Base-by-base conservation (phyloP, 1,140 invertebrate species). In the Xylocopa sonorina region DNA sequence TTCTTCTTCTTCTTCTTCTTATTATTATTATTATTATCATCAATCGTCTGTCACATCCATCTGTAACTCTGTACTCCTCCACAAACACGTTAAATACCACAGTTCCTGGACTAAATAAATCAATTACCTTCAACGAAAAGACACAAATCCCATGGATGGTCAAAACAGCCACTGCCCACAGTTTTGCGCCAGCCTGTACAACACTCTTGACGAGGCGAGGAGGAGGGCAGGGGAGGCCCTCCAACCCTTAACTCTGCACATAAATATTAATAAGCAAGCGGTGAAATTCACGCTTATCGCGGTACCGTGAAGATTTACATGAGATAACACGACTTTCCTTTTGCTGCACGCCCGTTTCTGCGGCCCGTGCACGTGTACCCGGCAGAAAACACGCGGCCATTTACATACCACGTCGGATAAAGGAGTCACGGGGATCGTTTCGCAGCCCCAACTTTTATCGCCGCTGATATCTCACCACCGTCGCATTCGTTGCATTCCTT, bases 251-350 rank as follows among this genome's bases (percentile, higher is more conserved):
- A 90, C 86, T 83, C 82, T 84, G 80, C 82, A 80, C 90, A 91
- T 91, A 91, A 90, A 91, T 91, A 91, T 91, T 91, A 91, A 91
- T 91, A 90, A 90, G 89, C 88, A 82, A 85, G 88, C 81, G 89
- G 83, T 88, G 89, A 89, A 90, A 91, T 91, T 91, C 90, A 90
- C 90, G 90, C 90, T 90, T 91, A 90, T 91, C 89, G 88, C 86
- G 87, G 88, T 86, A 88, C 89, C 89, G 90, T 91, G 90, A 90
- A 91, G 90, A 90, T 91, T 91, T 89, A 88, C 83, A 87, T 88
- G 88, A 90, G 90, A 91, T 90, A 90, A 87, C 81, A 88, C 87
- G 86, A 87, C 89, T 91, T 89, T 91, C 88, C 84, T 82, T 86
- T 85, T 82, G 83, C 80, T 48, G 69, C 51, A 72, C 64, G 51